Evolutionary conservation across 2,797 vertebrate species (phyloP), one percentile per base, ranked within the genome.

Genomic region (Chaunax sp.): DNA sequence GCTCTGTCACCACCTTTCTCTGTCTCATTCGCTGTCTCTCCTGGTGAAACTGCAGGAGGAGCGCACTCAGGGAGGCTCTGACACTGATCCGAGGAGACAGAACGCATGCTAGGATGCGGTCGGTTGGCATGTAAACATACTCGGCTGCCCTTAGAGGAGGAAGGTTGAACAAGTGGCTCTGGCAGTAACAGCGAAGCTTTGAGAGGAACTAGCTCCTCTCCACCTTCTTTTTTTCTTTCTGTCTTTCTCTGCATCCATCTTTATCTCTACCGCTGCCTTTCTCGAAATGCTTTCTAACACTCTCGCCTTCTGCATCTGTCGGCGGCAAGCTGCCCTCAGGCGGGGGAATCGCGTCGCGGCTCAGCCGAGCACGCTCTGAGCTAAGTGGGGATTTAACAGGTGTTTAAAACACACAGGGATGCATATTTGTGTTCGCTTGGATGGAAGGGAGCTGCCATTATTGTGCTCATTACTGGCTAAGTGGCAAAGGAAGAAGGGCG

Each of bases 31-130:
- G 7, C 44, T 54, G 54, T 57, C 76, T 81, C 56, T 75, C 63
- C 67, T 0, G 61, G 78, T 71, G 82, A 81, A 80, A 28, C 30
- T 28, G 37, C 72, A 56, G 70, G 63, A 83, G 84, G 75, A 14
- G 74, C 19, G 77, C 73, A 54, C 82, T 83, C 82, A 59, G 82
- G 64, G 72, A 78, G 78, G 69, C 76, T 62, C 59, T 86, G 87
- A 91, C 86, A 70, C 78, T 89, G 89, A 92, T 89, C 72, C 73
- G 65, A 78, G 64, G 84, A 81, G 91, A 88, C 91, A 89, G 78
- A 35, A 66, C 79, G 87, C 87, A 86, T 82, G 87, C 80, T 74
- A 67, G 75, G 85, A 91, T 54, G 78, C 78, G 69, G 85, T 71
- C 67, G 60, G 69, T 25, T 62, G 76, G 73, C 81, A 80, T 84